These are phyloP conservation scores for Acleris sparsana DNA, from an alignment of 2,888 invertebrate genomes.

Conservation along the genomic window DNA sequence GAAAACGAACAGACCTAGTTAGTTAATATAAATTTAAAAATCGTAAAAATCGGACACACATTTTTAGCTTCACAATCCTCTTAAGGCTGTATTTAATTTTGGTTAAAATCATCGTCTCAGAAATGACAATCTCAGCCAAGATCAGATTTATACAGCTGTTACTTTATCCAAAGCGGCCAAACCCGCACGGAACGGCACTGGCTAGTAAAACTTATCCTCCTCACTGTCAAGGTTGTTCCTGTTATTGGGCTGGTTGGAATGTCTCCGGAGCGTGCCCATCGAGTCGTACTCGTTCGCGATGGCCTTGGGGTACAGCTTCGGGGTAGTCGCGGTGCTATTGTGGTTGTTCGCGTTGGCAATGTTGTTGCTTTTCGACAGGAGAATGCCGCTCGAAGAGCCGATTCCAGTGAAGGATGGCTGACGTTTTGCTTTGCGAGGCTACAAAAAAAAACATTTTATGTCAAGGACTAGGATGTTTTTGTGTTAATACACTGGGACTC, in stretches of 20 bases:
- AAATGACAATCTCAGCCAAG: too few relatives aligned
- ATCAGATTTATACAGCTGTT: too few relatives aligned
- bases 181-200: constrained; percentile 7
- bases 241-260: constrained; percentile 89
- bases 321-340: constrained; percentile 78
- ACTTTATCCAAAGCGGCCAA: constrained; percentile 3
- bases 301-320: constrained; percentile 87
- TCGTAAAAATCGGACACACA: too few relatives aligned
- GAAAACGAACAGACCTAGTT: too few relatives aligned
- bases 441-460: constrained; percentile 39
- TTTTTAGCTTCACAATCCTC: too few relatives aligned
- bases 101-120: too few relatives aligned
- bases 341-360: constrained; percentile 85
- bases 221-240: constrained; percentile 85
- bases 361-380: constrained; percentile 84
- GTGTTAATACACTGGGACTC: too few relatives aligned
- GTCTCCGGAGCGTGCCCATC: constrained; percentile 89
- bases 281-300: constrained; percentile 89
- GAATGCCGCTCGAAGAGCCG: constrained; percentile 75
- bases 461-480: background rate
- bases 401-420: constrained; percentile 88
- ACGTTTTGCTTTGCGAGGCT: constrained; percentile 84
- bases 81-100: too few relatives aligned
- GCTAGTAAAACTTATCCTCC: constrained; percentile 86
- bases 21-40: too few relatives aligned